Percentiles rank a stretch among this genome's conserved stretches.
These are phyloP conservation scores for Xiphydria camelus DNA, from an alignment of 2,888 invertebrate species.

Conservation along the genomic window DNA sequence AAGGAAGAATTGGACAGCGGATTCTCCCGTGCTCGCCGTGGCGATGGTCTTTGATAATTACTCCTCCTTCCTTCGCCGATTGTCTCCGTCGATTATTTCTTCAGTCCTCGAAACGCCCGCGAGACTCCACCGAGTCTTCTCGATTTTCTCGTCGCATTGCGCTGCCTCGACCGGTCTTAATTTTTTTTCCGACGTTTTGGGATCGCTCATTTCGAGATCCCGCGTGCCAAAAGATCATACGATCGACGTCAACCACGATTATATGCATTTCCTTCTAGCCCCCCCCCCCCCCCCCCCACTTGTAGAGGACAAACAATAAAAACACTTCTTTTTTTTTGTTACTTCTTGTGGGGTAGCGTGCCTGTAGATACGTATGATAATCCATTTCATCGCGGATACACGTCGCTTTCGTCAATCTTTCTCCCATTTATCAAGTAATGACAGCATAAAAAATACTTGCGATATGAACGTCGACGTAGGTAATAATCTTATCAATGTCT, in stretches of 20 bases:
- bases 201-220: slow-evolving; percentile 55
- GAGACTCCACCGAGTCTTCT: too few relatives aligned
- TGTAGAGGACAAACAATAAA: slow-evolving; percentile 35
- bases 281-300: slow-evolving; percentile 37
- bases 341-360: slow-evolving; percentile 43
- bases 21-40: too few relatives aligned
- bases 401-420: too few relatives aligned
- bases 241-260: too few relatives aligned
- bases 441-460: too few relatives aligned
- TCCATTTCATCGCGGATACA: slow-evolving; percentile 14
- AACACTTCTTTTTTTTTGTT: too few relatives aligned
- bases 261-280: too few relatives aligned
- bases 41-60: too few relatives aligned
- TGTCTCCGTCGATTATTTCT: too few relatives aligned
- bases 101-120: too few relatives aligned
- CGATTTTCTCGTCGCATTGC: slow-evolving; percentile 52
- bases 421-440: not conserved
- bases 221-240: slow-evolving; percentile 38
- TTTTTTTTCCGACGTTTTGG: slow-evolving; percentile 49
- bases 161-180: slow-evolving; percentile 52
- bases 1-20: too few relatives aligned
- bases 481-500: slow-evolving; percentile 32
- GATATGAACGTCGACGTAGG: too few relatives aligned
- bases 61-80: slow-evolving; percentile 40
- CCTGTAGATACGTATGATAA: slow-evolving; percentile 20